Evolutionary conservation across 2,888 invertebrate species (phyloP), one percentile per base, ranked within the genome.

Genomic region (Cryptophagus acutangulus): DNA sequence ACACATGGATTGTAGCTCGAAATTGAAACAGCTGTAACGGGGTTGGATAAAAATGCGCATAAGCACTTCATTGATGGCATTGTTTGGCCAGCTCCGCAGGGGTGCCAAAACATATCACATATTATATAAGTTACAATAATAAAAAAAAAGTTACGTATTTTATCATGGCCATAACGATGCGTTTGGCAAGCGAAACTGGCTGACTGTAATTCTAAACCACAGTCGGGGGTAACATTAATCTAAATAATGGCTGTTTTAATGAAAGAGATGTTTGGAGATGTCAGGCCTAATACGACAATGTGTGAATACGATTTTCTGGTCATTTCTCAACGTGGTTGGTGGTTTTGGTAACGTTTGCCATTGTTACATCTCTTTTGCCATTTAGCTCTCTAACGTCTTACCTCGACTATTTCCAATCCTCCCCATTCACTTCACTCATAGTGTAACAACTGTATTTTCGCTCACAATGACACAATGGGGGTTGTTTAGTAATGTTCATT

Each of bases 271-370:
- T 70, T 68, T 66, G 67, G 65, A 66, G 62, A 66, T 69, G 68
- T 69, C 68, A 66, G 64, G 59, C 62, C 69, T 70, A 70, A 70
- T 69, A 67, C 63, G 69, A 71, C 70, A 70, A 70, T 69, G 70
- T 71, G 71, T 69, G 69, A 70, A 70, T 67, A 57, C 66, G 61
- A 65, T 69, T 70, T 67, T 67, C 67, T 66, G 65, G 64, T 66
- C 65, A 66, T 65, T 66, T 67, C 66, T 67, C 64, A 62, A 58
- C 61, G 53, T 58, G 55, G 57, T 58, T 57, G 56, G 56, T 56
- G 50, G 58, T 49, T 55, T 45, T 36, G 42, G 36, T 33, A 40
- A 38, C n/a, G n/a, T 6, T 20, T 8, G 16, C 45, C 33, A 50
- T 48, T 48, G 49, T 49, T 45, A 48, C 3, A 31, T 31, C n/a